These are phyloP conservation scores for Ochotona princeps DNA, from an alignment of 2,113 vertebrate species.

Conservation along the genomic window DNA sequence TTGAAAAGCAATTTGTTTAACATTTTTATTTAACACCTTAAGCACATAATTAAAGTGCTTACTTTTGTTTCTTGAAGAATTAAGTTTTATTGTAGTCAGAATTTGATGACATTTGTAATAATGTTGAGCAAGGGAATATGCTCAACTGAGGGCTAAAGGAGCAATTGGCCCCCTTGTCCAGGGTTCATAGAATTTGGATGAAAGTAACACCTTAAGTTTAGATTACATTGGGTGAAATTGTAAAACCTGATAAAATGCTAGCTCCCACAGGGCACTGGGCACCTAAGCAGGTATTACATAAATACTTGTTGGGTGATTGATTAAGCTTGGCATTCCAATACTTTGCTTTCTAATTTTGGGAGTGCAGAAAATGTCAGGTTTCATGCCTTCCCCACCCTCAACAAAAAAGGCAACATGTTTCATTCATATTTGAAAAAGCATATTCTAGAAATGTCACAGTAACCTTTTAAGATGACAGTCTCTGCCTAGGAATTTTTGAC, in stretches of 20 bases:
- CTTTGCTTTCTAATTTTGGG: slow-evolving; percentile 82
- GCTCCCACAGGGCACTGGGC: neutral
- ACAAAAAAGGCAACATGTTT: slow-evolving; percentile 80
- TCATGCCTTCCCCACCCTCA: slow-evolving; percentile 69
- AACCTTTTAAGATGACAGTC: slow-evolving; percentile 84
- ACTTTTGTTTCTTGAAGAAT: neutral
- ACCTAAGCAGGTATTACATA: slow-evolving; percentile 48
- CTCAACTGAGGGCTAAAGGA: neutral
- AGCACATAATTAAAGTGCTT: neutral
- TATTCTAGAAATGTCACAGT: slow-evolving; percentile 85
- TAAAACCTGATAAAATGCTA: slow-evolving; percentile 23
- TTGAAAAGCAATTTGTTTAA: neutral
- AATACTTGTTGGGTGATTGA: slow-evolving; percentile 70
- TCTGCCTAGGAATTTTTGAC: slow-evolving; percentile 79
- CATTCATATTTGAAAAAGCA: slow-evolving; percentile 80
- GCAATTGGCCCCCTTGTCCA: neutral
- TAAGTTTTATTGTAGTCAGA: neutral
- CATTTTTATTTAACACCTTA: neutral
- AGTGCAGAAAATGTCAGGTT: slow-evolving; percentile 80
- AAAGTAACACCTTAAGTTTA: slow-evolving; percentile 35
- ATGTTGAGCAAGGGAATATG: neutral
- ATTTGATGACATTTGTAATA: neutral
- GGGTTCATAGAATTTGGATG: neutral
- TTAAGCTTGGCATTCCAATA: slow-evolving; percentile 77
- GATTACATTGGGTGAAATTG: slow-evolving; percentile 23